phyloP scores from a whole-genome alignment of 2,113 vertebrate genomes.

The Hypanus sabinus region DNA sequence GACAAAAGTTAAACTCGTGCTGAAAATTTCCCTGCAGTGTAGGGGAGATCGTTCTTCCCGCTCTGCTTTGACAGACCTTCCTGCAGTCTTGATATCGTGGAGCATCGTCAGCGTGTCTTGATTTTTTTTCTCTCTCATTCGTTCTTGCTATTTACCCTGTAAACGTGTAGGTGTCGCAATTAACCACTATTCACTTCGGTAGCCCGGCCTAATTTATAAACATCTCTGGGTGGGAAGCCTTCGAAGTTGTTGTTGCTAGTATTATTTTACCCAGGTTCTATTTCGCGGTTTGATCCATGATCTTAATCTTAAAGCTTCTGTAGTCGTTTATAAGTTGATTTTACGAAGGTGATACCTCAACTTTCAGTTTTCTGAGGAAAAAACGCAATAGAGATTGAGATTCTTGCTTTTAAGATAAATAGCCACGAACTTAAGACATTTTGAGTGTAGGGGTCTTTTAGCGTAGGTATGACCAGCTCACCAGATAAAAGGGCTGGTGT shows the following conservation, averaged over 20 bases:
- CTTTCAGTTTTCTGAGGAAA: not conserved
- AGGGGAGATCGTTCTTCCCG: not conserved
- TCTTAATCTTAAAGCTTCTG: not conserved
- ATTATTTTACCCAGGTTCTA: not conserved
- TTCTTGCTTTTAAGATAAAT: not conserved
- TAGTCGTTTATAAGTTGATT: not conserved
- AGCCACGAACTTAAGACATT: not conserved
- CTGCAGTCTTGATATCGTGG: not conserved
- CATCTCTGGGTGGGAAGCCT: not conserved
- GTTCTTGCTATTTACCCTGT: not conserved
- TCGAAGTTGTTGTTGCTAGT: not conserved
- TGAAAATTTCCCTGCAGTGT: not conserved
- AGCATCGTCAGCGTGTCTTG: not conserved
- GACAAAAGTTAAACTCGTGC: not conserved
- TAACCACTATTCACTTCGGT: not conserved
- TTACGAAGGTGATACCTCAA: not conserved
- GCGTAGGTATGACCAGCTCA: not conserved
- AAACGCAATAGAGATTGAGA: not conserved
- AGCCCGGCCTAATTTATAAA: not conserved
- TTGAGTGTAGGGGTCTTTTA: not conserved
- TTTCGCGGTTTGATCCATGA: not conserved
- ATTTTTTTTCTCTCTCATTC: not conserved
- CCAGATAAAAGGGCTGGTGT: not conserved
- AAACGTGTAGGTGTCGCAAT: constrained; percentile 29
- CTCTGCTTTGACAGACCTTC: not conserved